Evolutionary conservation across 2,113 vertebrate species (phyloP), one percentile per base, ranked within the genome.

Genomic region (Brachirus orientalis): DNA sequence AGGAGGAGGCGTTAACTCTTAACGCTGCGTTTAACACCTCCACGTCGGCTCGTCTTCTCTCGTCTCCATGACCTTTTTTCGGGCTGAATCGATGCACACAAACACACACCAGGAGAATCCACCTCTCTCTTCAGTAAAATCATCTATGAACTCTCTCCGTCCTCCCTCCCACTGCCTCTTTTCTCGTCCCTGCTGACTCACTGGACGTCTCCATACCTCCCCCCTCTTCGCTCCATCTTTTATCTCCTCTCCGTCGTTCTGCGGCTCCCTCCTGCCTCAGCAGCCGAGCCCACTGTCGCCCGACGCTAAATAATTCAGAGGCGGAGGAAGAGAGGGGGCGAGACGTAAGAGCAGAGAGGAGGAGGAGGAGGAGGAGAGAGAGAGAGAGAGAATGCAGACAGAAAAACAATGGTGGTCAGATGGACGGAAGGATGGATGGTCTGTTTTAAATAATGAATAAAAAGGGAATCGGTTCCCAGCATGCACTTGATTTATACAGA

Each of bases 291-390:
- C 59, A 40, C 74, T 33, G 69, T 52, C 11, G 40, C 10, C 76
- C 79, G 76, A 80, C 81, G 74, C 55, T 91, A 67, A 91, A 93
- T 91, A 86, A 91, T 91, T 90, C 85, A 92, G 86, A 65, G 67
- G 82, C 67, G 79, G 79, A 87, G 82, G 68, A 60, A 7, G 73
- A 53, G 60, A 37, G 79, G 86, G 82, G 68, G 58, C 8, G 73
- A 53, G 60, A 37, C 56, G 20, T 28, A 28, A 28, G 47, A 35
- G 16, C 11, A 28, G 43, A 46, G 13, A 63, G 58, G 54, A 65
- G 47, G 18, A 18, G 47, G 47, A 71, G 72, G 70, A 59, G 69
- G 66, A 41, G 56, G 64, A 69, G 52, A 55, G 51, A 57, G 69
- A 62, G 74, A 44, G 61, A 60, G 72, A 46, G 59, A 18, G 56